Base-by-base conservation (phyloP, 2,113 vertebrate genomes). In the Pseudonaja textilis region DNA sequence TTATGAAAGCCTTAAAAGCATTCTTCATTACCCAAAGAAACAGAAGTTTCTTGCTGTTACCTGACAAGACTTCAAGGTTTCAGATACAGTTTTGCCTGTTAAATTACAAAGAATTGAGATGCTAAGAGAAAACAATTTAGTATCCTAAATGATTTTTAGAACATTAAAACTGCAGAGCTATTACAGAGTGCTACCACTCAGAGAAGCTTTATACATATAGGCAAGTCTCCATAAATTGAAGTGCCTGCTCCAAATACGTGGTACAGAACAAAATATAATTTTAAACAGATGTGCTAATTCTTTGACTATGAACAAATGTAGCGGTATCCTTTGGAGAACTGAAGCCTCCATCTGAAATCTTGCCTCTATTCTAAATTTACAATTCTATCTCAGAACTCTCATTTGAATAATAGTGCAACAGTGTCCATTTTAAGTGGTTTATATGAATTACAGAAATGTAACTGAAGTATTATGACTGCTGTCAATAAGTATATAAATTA, bases 21-120 rank as follows among this genome's bases (percentile, higher is more conserved):
- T 92, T 94, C 56, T 88, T 57, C 86, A 91, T 91, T 39, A 85
- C n/a, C 91, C 52, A 69, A 50, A 92, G 69, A 52, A 87, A 69
- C 23, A 14, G 16, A 92, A 34, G 87, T 93, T 93, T 54, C 39
- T 94, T 94, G 91, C 85, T 93, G 57, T 64, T 74, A 92, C 81
- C 52, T 93, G 91, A 93, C 90, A 95, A 90, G 85, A 91, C 14
- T 29, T 29, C 91, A 54, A 54, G 90, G 90, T 54, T 93, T 92
- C 88, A 59, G 56, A 93, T 88, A 85, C 85, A 91, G 89, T 52
- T 81, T 94, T 47, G 87, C 87, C 39, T 90, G 92, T 23, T 55
- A 18, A 45, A 47, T 64, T 64, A 16, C 88, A 56, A 95, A 90
- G 87, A 20, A 61, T 47, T 59, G 16, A 50, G 39, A 88, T 91